These are phyloP conservation scores for Paratrypauchen microcephalus DNA, from an alignment of 2,797 vertebrate species.

Conservation along the genomic window DNA sequence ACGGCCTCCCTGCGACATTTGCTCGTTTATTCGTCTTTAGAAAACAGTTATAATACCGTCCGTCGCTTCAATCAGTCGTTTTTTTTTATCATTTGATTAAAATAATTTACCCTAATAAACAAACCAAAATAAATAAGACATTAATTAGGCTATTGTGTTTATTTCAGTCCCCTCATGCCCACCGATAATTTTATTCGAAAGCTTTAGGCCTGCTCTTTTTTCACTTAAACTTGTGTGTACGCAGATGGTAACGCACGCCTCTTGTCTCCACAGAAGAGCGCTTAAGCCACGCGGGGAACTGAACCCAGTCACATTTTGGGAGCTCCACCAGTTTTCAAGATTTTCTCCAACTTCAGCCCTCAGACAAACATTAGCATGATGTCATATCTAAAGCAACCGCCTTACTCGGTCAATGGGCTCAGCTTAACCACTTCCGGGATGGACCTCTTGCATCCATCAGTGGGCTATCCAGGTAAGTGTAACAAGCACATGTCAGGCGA, in stretches of 20 bases:
- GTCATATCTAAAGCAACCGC: conserved; percentile 99
- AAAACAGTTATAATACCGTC: too few species aligned
- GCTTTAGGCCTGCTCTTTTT: not conserved
- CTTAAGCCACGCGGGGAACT: conserved; percentile 37
- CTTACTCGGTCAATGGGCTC: conserved; percentile 98
- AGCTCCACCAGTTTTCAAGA: conserved; percentile 70
- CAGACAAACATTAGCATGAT: conserved; percentile 98
- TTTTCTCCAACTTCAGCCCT: conserved; percentile 84
- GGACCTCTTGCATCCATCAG: conserved; percentile 95
- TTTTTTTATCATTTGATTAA: not conserved
- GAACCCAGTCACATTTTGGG: conserved; percentile 61
- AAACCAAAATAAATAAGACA: not conserved
- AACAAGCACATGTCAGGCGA: not conserved
- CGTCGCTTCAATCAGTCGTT: not conserved
- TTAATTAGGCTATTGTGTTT: too few species aligned
- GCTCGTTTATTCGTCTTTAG: conserved; percentile 1
- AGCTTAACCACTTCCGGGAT: conserved; percentile 97
- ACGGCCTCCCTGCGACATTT: conserved; percentile 44
- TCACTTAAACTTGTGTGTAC: not conserved
- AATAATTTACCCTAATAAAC: not conserved
- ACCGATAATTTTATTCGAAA: not conserved
- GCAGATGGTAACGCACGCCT: not conserved
- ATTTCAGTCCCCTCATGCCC: not conserved
- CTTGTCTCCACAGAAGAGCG: conserved; percentile 58
- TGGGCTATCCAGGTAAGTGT: conserved; percentile 94